phyloP scores from a whole-genome alignment of 2,888 invertebrate genomes.

The Ophraella communa region DNA sequence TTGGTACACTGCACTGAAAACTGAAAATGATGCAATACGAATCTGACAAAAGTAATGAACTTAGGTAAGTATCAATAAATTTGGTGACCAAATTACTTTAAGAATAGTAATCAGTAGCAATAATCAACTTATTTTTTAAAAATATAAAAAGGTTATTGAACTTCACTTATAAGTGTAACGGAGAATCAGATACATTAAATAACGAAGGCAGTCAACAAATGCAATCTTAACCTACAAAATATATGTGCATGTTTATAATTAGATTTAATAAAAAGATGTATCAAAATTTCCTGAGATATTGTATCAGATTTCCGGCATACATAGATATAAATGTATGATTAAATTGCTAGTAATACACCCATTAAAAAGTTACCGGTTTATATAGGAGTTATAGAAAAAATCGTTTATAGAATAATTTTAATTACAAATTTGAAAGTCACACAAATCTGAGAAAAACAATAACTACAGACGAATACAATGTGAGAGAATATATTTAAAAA shows the following conservation, averaged over 20 bases:
- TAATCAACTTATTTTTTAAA: not conserved
- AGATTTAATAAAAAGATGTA: not conserved
- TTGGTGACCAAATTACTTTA: not conserved
- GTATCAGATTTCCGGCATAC: too few species aligned
- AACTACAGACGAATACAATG: too few species aligned
- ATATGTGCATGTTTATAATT: not conserved
- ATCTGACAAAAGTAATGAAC: not conserved
- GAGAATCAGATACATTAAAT: not conserved
- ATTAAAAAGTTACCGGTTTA: too few species aligned
- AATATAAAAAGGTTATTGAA: not conserved
- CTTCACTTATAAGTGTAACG: not conserved
- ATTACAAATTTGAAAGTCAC: too few species aligned
- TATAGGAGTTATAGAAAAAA: too few species aligned
- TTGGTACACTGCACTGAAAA: too few species aligned
- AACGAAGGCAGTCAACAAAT: not conserved
- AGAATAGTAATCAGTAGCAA: not conserved
- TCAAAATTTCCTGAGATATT: not conserved
- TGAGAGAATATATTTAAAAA: not conserved
- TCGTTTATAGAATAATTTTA: too few species aligned
- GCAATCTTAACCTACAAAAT: not conserved
- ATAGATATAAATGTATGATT: too few species aligned
- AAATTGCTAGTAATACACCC: too few species aligned
- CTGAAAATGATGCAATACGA: not conserved
- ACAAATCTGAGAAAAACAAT: too few species aligned
- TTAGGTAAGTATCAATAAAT: not conserved